These are phyloP conservation scores for Pterostichus madidus DNA, from an alignment of 2,888 invertebrate genomes.

Conservation along the genomic window DNA sequence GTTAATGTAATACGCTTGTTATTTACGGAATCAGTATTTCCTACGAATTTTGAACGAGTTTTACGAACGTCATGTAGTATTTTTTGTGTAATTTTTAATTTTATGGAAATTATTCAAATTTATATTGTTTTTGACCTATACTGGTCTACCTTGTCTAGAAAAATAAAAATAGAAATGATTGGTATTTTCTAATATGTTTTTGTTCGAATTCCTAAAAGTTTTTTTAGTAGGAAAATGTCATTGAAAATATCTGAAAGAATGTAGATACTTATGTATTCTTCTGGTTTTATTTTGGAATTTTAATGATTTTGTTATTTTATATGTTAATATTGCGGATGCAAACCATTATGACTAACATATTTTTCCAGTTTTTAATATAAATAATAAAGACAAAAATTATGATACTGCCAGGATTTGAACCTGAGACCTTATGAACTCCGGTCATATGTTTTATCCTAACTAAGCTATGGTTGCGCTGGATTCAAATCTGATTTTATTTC, in stretches of 20 bases:
- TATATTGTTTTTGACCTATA: conserved; percentile 30
- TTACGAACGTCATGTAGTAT: background rate
- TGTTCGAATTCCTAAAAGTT: conserved; percentile 2
- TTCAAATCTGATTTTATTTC: too few relatives aligned
- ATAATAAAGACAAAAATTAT: too few relatives aligned
- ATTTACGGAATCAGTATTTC: background rate
- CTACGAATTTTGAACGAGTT: conserved; percentile 6
- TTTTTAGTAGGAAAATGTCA: conserved; percentile 13
- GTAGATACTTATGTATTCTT: background rate
- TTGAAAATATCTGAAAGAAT: conserved; percentile 22
- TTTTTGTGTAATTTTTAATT: conserved; percentile 7
- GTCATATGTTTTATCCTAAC: too few relatives aligned
- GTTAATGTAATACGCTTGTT: too few relatives aligned
- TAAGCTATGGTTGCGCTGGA: too few relatives aligned
- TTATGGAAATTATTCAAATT: conserved; percentile 22
- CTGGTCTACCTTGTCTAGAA: conserved; percentile 9
- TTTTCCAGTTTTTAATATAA: too few relatives aligned
- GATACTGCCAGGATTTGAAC: too few relatives aligned
- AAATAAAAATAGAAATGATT: conserved; percentile 33
- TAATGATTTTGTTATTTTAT: too few relatives aligned
- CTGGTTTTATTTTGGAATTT: too few relatives aligned
- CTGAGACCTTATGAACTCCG: too few relatives aligned
- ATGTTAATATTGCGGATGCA: too few relatives aligned
- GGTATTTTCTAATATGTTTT: conserved; percentile 3
- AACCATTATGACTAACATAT: background rate